Evolutionary conservation across 2,113 vertebrate genomes (phyloP).

Genomic region (Microcebus lehilahytsara): DNA sequence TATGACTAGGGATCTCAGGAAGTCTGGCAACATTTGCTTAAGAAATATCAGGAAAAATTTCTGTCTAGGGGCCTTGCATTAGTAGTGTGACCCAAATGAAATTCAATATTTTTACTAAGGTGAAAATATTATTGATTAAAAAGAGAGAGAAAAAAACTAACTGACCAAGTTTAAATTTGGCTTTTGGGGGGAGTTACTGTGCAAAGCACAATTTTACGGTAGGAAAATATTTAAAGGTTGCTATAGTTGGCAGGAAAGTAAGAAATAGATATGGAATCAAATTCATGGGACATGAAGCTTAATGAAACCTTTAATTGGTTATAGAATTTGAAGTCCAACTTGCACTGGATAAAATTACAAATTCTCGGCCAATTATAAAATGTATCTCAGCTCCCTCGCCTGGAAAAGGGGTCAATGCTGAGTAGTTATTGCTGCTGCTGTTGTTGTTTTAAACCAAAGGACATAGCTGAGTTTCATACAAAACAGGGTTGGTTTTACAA

Average conservation of each 20-base stretch:
- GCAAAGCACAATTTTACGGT: not conserved
- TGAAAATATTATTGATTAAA: not conserved
- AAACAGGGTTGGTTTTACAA: conserved; percentile 29
- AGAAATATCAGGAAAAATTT: not conserved
- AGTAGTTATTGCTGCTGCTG: not conserved
- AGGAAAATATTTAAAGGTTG: conserved; percentile 42
- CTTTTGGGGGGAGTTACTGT: not conserved
- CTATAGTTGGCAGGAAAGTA: not conserved
- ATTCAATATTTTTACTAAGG: not conserved
- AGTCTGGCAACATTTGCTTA: not conserved
- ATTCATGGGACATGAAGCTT: conserved; percentile 27
- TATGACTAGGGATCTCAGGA: not conserved
- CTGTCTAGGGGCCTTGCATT: not conserved
- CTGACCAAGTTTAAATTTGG: not conserved
- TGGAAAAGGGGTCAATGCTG: not conserved
- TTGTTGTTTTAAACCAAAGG: not conserved
- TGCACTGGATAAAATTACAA: conserved; percentile 32
- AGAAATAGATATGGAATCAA: conserved; percentile 24
- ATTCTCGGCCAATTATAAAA: conserved; percentile 28
- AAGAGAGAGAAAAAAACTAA: not conserved
- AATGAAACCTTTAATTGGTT: conserved; percentile 3
- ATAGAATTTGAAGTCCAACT: conserved; percentile 44
- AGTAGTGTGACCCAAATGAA: not conserved
- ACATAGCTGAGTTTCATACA: conserved; percentile 24
- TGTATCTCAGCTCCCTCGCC: not conserved